Conservation (phyloP, 2,797 vertebrate genomes). For the Cuniculus paca region DNA sequence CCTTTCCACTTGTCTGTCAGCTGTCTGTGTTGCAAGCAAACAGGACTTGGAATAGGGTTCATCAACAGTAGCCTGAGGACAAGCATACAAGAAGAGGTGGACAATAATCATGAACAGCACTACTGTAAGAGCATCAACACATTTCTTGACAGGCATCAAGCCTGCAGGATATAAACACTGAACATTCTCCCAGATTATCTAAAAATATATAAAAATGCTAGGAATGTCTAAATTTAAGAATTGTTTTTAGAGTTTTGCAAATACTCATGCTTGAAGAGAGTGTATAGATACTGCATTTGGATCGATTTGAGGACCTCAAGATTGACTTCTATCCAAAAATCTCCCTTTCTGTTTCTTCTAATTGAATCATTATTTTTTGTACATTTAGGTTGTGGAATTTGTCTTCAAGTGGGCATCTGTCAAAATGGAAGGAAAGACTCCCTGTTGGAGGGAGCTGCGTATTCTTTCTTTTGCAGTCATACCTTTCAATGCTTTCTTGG, state of each 20-base stretch:
- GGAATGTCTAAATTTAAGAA: background rate
- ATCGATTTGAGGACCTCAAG: background rate
- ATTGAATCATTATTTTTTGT: background rate
- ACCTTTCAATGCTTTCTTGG: background rate
- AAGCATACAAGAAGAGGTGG: background rate
- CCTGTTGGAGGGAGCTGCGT: background rate
- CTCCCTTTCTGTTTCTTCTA: background rate
- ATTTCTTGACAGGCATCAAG: background rate
- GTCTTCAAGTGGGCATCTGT: background rate
- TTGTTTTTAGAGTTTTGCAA: constrained; percentile 46
- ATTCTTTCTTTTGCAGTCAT: background rate
- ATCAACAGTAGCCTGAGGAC: background rate
- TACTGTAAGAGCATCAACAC: background rate
- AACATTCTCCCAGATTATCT: background rate
- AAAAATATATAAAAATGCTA: background rate
- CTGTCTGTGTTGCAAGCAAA: background rate
- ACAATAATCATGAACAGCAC: background rate
- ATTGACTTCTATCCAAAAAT: background rate
- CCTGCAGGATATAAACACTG: background rate
- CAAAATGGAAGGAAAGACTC: background rate
- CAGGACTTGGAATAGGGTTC: background rate
- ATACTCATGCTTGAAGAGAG: background rate
- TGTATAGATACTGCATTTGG: background rate
- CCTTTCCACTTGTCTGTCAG: background rate
- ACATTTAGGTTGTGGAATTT: background rate